Conservation (phyloP, 2,888 invertebrate genomes). For the Tiliacea citrago region DNA sequence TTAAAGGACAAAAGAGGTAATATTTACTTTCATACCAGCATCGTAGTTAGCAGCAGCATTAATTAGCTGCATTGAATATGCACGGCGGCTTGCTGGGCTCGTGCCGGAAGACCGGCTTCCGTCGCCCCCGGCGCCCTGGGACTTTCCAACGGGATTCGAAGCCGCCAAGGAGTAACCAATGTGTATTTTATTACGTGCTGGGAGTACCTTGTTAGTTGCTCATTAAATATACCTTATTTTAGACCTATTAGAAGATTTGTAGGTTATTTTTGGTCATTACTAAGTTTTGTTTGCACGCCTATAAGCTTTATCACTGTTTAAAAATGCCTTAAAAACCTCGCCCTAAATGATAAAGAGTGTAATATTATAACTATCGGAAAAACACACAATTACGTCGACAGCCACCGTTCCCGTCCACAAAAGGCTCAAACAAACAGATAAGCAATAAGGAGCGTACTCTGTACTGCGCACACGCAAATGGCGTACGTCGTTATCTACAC, state of each 20-base stretch:
- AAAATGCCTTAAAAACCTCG: conserved; percentile 42
- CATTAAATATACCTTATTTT: neutral
- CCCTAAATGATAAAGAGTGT: conserved; percentile 50
- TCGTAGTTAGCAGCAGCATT: conserved; percentile 67
- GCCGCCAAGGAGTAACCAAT: conserved; percentile 52
- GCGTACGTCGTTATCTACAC: conserved; percentile 81
- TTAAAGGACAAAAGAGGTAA: conserved; percentile 45
- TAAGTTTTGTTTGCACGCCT: conserved; percentile 26
- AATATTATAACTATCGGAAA: conserved; percentile 58
- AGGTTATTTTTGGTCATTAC: neutral
- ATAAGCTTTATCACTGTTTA: conserved; percentile 5
- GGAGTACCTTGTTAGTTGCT: conserved; percentile 15
- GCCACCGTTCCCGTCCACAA: conserved; percentile 58
- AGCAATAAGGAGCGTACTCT: conserved; percentile 66
- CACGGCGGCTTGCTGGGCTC: conserved; percentile 71
- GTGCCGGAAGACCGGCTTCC: conserved; percentile 84
- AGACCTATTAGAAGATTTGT: neutral
- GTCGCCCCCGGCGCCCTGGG: conserved; percentile 71
- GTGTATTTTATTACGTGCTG: conserved; percentile 42
- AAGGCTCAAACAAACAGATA: conserved; percentile 67
- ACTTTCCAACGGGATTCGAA: conserved; percentile 73
- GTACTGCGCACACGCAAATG: conserved; percentile 74
- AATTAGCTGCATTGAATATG: conserved; percentile 82
- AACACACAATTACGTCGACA: conserved; percentile 56
- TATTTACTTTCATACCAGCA: conserved; percentile 60